Base-by-base conservation (phyloP, 2,113 vertebrate species). In the Tauraco erythrolophus region DNA sequence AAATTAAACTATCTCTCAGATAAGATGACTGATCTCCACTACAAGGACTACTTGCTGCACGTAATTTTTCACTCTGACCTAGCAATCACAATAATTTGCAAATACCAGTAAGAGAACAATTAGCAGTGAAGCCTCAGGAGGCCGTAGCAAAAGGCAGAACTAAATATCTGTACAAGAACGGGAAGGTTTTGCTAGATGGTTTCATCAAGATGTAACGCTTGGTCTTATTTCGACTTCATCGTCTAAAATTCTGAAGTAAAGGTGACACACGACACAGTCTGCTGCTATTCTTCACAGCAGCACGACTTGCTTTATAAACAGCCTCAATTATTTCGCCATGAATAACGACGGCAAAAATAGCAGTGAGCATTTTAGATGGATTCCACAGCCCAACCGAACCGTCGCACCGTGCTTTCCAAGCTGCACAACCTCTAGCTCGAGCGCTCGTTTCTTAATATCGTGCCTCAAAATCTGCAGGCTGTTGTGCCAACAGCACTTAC, bases 341-440 rank as follows among this genome's bases (percentile, higher is more conserved):
- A 94, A 50, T 69, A 78, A 89, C 1, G 7, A 77, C 0, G 1
- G 43, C 21, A 78, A 70, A 95, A 76, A 46, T 30, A 90, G 84
- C 78, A 62, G 25, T 0, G 1, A 80, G 45, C 62, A 17, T 30
- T 25, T 27, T 23, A 33, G 48, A 43, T 35, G 0, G 0, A 46
- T 50, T 9, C n/a, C 37, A 46, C 33, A 48, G 28, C 62, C 62
- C 54, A 58, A 19, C 12, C 6, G 2, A 83, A 58, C 0, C 0
- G 0, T 19, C 60, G 45, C 4, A 5, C 22, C 48, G 35, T 11
- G 10, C 69, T 8, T 54, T 11, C 46, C n/a, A 74, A 43, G 45
- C 3, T 31, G 62, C 45, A 77, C 58, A 76, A 30, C 12, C 58
- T 58, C 51, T 28, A 65, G 6, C 21, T 48, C 19, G 51, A 50